Base-by-base conservation (phyloP, 2,113 vertebrate species). In the Notarius lentiginosus region DNA sequence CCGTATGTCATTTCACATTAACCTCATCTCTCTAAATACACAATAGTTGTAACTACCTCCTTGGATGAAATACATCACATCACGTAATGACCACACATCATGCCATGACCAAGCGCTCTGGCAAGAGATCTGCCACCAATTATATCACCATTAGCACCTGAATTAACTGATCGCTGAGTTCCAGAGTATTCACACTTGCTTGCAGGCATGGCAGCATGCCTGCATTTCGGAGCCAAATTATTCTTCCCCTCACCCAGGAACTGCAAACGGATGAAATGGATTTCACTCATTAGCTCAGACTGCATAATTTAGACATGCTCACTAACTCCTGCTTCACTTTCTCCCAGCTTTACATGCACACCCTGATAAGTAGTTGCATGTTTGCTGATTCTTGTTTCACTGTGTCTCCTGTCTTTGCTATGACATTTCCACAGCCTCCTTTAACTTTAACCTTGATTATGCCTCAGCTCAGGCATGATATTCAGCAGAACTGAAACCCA, bases 261-360 rank as follows among this genome's bases (percentile, higher is more conserved):
- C 61, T 27, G 34, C 49, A 4, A 79, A 77, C 15, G 17, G 82
- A 58, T 81, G 30, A 81, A 79, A 85, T 61, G 47, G 73, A 77
- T 61, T 82, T 75, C 56, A 30, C 34, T 87, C 80, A 87, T 87
- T 87, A 87, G n/a, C 79, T 41, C 68, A 49, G 68, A 53, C 68
- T 87, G 79, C 80, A 82, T 87, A 87, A 87, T 87, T 82, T 75
- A 76, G 77, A 86, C 85, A 65, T 41, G 68, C 85, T 87, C 61
- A 11, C 79, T 82, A 63, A 17, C 70, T 77, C 70, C 49, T 83
- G 22, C 27, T 27, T 79, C 47, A 18, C 68, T 55, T 56, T 80
- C 79, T 17, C 27, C 70, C 20, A 70, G 24, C 80, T 80, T 68
- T 86, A 34, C 55, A 68, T 15, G 10, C 27, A 53, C 20, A 6